Conservation (phyloP, 2,797 vertebrate species). For the Dendrocincla tyrannina region DNA sequence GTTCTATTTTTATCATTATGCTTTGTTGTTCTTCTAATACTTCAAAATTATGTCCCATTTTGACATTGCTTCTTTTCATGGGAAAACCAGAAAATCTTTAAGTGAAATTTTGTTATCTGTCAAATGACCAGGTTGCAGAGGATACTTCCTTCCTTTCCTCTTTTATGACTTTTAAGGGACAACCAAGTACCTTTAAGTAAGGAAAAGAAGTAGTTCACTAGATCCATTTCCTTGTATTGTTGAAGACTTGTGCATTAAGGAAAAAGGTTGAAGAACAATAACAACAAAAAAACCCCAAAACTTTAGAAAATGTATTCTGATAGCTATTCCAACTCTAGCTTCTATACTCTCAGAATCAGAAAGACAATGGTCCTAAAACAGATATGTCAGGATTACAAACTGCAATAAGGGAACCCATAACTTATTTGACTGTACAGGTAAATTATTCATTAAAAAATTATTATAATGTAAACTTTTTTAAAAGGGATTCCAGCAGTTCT, state of each 20-base stretch:
- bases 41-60: not conserved
- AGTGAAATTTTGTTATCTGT: not conserved
- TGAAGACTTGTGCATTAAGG: not conserved
- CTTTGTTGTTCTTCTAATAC: not conserved
- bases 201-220: not conserved
- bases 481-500: not conserved
- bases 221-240: not conserved
- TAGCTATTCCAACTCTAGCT: not conserved
- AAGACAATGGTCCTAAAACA: accelerated
- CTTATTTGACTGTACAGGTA: not conserved
- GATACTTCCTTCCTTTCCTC: not conserved
- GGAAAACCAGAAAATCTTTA: not conserved
- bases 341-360: not conserved
- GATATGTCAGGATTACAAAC: not conserved
- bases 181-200: not conserved
- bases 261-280: not conserved
- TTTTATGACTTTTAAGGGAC: not conserved
- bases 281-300: not conserved
- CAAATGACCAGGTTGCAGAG: not conserved
- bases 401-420: not conserved
- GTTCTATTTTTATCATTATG: not conserved
- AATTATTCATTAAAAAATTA: not conserved
- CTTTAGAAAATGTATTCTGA: not conserved
- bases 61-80: not conserved
- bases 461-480: not conserved